Percentiles rank a stretch among this genome's conserved stretches.
Evolutionary conservation across 1,140 invertebrate genomes (phyloP).

Genomic region (Helicoverpa armigera): DNA sequence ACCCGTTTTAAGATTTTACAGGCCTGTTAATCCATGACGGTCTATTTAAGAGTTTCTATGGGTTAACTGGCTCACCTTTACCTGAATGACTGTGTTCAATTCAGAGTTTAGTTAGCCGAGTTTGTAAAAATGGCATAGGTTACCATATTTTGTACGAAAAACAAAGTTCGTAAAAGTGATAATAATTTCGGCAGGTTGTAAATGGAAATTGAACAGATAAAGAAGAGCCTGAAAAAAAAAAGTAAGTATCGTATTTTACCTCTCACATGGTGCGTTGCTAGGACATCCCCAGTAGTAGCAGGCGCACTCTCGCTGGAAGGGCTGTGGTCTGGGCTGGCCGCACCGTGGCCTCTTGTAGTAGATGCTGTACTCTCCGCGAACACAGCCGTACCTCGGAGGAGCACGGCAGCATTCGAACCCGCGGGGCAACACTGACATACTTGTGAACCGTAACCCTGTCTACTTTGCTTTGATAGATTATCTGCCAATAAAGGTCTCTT

Average conservation of each 20-base stretch:
- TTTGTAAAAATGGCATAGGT: too few species aligned
- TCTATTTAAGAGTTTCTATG: slow-evolving; percentile 9
- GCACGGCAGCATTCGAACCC: slow-evolving; percentile 71
- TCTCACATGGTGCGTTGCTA: slow-evolving; percentile 69
- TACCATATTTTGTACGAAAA: too few species aligned
- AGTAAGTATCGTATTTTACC: slow-evolving; percentile 45
- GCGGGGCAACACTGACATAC: slow-evolving; percentile 76
- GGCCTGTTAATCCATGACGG: slow-evolving; percentile 15
- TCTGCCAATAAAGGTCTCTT: background rate
- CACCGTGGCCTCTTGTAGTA: slow-evolving; percentile 76
- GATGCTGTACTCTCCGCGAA: slow-evolving; percentile 72
- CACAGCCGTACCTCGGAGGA: slow-evolving; percentile 70
- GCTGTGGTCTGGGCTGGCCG: slow-evolving; percentile 78
- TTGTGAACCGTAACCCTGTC: slow-evolving; percentile 50
- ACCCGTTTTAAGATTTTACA: slow-evolving; percentile 15
- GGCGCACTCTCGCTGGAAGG: slow-evolving; percentile 67
- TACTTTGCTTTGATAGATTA: slow-evolving; percentile 9
- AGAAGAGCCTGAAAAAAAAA: too few species aligned
- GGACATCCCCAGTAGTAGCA: slow-evolving; percentile 62
- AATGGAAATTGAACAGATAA: too few species aligned
- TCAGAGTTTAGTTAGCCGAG: too few species aligned
- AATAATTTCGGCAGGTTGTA: too few species aligned
- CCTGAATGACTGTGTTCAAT: background rate
- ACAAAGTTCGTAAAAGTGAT: too few species aligned
- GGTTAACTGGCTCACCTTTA: background rate